Evolutionary conservation across 2,888 invertebrate species (phyloP).

Genomic region (Pollenia griseotomentosa): DNA sequence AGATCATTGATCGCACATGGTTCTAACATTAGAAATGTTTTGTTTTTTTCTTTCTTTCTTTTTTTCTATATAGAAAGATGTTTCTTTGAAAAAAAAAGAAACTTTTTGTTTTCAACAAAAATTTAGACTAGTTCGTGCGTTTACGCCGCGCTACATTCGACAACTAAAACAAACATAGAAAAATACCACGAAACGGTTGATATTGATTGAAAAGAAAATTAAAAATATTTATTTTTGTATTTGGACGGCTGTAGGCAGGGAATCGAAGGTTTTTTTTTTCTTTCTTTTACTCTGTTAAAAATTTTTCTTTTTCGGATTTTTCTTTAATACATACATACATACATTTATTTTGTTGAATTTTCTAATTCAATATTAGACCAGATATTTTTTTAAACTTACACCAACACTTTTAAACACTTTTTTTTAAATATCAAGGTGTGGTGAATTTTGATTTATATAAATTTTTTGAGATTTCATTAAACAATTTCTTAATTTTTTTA

Average conservation of each 20-base stretch:
- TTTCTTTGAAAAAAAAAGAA: background rate
- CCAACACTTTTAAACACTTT: background rate
- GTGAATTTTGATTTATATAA: constrained; percentile 46
- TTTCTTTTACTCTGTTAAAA: constrained; percentile 53
- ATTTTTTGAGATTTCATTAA: constrained; percentile 9
- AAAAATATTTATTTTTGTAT: constrained; percentile 52
- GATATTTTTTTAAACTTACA: background rate
- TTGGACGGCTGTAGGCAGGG: constrained; percentile 47
- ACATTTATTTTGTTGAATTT: constrained; percentile 8
- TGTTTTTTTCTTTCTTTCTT: constrained; percentile 17
- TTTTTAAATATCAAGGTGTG: constrained; percentile 48
- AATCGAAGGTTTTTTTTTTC: constrained; percentile 44
- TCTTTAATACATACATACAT: no score
- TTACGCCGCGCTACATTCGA: constrained; percentile 55
- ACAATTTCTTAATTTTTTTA: background rate
- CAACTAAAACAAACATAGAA: constrained; percentile 60
- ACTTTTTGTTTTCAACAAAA: background rate
- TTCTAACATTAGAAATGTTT: constrained; percentile 34
- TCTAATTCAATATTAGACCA: constrained; percentile 10
- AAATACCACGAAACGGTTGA: constrained; percentile 49
- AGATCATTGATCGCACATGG: constrained; percentile 62
- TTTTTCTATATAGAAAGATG: background rate
- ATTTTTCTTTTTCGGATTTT: constrained; percentile 28
- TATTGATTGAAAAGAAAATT: constrained; percentile 65
- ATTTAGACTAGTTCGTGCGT: constrained; percentile 44